A percentile compares a stretch with the other conserved stretches of the same genome.
Conservation (phyloP, 2,888 invertebrate genomes). For the Brachylomia viminalis region DNA sequence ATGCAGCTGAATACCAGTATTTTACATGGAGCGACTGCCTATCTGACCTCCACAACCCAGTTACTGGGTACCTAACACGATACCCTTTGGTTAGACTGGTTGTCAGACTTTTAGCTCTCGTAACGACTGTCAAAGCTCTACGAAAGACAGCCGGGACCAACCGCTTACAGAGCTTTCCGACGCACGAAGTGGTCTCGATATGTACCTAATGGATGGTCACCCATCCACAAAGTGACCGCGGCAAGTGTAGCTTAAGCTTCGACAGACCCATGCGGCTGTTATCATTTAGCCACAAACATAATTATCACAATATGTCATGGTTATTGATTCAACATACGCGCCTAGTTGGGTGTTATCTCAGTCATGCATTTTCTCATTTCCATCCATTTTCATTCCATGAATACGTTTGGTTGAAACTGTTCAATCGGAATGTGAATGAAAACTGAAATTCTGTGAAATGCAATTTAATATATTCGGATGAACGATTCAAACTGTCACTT, state of each 20-base stretch:
- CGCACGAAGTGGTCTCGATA: neutral
- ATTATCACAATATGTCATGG: neutral
- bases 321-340: neutral
- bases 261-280: neutral
- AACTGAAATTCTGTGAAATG: slow-evolving; percentile 6
- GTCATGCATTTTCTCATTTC: neutral
- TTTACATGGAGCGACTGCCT: neutral
- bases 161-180: neutral
- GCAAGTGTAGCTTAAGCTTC: neutral
- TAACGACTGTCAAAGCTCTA: neutral
- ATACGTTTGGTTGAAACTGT: neutral
- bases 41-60: neutral
- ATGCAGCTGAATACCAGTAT: neutral
- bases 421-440: neutral
- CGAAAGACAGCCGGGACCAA: neutral
- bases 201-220: neutral
- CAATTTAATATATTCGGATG: neutral
- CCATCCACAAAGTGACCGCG: neutral
- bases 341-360: neutral
- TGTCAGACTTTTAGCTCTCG: neutral
- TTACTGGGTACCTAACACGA: too few species aligned
- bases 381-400: neutral
- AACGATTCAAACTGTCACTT: neutral
- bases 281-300: neutral
- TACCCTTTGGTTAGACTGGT: too few species aligned